Evolutionary conservation across 37 sponge, comb jelly and placozoan species (phyloP), one percentile per base, ranked within the genome.

Genomic region (Haliclona indistincta): DNA sequence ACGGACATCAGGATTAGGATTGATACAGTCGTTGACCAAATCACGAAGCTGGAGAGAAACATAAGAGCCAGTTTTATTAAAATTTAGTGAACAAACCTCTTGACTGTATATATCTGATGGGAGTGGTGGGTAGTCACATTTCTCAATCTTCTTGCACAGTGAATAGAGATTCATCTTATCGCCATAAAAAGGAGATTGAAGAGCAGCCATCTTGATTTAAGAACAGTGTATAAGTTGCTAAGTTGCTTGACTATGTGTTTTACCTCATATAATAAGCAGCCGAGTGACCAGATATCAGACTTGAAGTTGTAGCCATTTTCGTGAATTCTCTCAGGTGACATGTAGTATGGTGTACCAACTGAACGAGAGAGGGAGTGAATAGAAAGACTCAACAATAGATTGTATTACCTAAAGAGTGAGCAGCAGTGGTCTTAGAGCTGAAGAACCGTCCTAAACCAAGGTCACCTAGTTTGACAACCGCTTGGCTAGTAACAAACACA

Each of bases 271-370:
- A 98, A 80, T 37, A 98, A 77, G 56, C 99, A 98, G 32, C 99
- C 99, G n/a, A 98, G 82, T 15, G 99, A 98, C 99, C 99, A 98
- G 35, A 95, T 95, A 63, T 98, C 99, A 33, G 96, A 95, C 30
- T 89, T 86, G 82, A 98, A 98, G 74, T 90, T 96, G 74, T 98
- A 98, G 20, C 99, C 96, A 67, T 74, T 84, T 74, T 98, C 99
- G 54, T 98, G 94, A 53, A 98, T 96, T 73, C 99, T 80, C 72
- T 98, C 99, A 13, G 99, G 99, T 6, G 96, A 89, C 99, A 98
- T 98, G 85, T 98, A 98, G 86, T 98, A 98, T 2, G 99, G 99
- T 7, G 99, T 98, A 1, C 99, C 99, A 51, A 98, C 99, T 96
- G 78, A 29, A 43, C 0, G 33, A n/a, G 43, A 25, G 47, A 43